Percentiles rank a stretch among this genome's conserved stretches.
Conservation (phyloP, 2,113 vertebrate genomes). For the Corythornis vintsioides region DNA sequence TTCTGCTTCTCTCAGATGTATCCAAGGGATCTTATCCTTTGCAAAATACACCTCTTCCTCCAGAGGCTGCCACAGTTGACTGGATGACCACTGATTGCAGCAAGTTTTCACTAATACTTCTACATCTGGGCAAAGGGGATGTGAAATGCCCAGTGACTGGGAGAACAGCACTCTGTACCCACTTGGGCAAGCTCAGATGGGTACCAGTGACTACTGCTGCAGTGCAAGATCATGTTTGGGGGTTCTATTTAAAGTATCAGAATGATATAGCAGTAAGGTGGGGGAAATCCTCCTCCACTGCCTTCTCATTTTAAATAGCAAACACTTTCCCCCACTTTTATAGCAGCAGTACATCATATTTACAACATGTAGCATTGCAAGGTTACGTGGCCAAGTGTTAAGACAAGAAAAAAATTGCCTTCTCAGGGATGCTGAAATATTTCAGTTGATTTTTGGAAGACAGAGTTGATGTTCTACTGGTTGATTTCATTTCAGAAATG, state of each 20-base stretch:
- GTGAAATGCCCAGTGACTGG: not conserved
- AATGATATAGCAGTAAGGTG: not conserved
- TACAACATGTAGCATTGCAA: slow-evolving; percentile 26
- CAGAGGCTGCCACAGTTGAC: rapidly evolving
- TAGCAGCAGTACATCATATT: not conserved
- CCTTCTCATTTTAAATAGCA: slow-evolving; percentile 38
- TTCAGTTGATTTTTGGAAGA: slow-evolving; percentile 36
- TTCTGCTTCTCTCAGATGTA: not conserved
- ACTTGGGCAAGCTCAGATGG: not conserved
- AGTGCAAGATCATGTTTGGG: not conserved
- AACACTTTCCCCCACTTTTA: slow-evolving; percentile 6
- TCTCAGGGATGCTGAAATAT: slow-evolving; percentile 30
- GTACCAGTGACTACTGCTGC: not conserved
- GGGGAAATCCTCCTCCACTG: not conserved
- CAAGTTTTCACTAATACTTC: not conserved
- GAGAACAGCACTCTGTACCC: not conserved
- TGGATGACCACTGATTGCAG: not conserved
- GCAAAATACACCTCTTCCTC: not conserved
- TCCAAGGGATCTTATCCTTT: not conserved
- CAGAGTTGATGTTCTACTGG: not conserved
- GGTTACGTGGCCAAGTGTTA: slow-evolving; percentile 30
- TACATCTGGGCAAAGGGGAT: not conserved
- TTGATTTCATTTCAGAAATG: slow-evolving; percentile 43
- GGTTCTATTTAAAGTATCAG: not conserved
- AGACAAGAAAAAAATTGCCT: slow-evolving; percentile 37